Base-by-base conservation (phyloP, 2,888 invertebrate genomes). In the Tetropium fuscum region DNA sequence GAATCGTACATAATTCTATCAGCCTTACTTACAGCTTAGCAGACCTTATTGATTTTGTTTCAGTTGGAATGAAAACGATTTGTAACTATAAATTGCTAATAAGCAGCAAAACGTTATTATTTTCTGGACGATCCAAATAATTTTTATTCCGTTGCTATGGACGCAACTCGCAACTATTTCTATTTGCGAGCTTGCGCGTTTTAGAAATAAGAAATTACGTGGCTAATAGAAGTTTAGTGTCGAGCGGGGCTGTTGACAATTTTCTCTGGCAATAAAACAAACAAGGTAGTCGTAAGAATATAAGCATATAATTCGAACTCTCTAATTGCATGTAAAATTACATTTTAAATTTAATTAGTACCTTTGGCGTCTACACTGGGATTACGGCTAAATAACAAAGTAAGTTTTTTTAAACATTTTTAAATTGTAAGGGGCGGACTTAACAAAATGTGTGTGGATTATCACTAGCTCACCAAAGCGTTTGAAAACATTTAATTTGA, bases 151-250 rank as follows among this genome's bases (percentile, higher is more conserved):
- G 51, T 51, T 51, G 51, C 51, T 51, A 51, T 16, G 51, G 51
- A 51, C 51, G 51, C 51, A 27, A n/a, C n/a, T n/a, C n/a, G n/a
- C n/a, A n/a, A 56, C 48, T 55, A 55, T 48, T 56, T 48, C 38
- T 41, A 38, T 32, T 38, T 22, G 41, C 48, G 56, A 8, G 56
- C 47, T 41, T 56, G 56, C 56, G 56, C 56, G 27, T 47, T 34
- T 40, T 38, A 36, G 25, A 36, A 7, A 30, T 8, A 32, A 16
- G 41, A 48, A 56, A 56, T 40, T 56, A 56, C 56, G 56, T 56
- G 56, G 51, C 53, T 91, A 18, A 86, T 90, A 58, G 80, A 90
- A 19, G 83, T 90, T 25, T 16, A 20, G 18, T 30, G 51, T 18
- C 51, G 51, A 51, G 40, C 40, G 51, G 20, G 13, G 19, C 22